Conservation (phyloP, 2,888 invertebrate species). For the Diarsia dahlii region DNA sequence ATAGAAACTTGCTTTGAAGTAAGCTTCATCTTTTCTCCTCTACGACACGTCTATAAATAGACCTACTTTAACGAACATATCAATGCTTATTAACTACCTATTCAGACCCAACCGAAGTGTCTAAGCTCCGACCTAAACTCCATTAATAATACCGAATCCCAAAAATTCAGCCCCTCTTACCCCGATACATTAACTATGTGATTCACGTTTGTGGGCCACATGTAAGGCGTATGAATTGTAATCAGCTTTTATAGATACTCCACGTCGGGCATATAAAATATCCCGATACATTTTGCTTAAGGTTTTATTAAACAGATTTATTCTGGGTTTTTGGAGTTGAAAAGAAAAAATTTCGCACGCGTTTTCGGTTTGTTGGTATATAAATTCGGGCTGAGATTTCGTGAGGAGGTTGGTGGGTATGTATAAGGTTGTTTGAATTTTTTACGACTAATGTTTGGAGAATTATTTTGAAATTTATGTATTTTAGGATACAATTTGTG, state of each 20-base stretch:
- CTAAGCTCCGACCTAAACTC: constrained; percentile 17
- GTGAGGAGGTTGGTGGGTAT: neutral
- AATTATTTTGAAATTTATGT: neutral
- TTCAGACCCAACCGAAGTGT: constrained; percentile 16
- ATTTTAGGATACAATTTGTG: neutral
- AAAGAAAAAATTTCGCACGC: constrained; percentile 43
- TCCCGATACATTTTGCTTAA: constrained; percentile 51
- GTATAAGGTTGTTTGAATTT: neutral
- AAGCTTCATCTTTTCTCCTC: neutral
- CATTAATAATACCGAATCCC: constrained; percentile 18
- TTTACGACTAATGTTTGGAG: neutral
- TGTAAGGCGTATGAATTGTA: constrained; percentile 60
- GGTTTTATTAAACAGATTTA: constrained; percentile 58
- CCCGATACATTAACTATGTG: constrained; percentile 50
- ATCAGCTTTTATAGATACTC: constrained; percentile 60
- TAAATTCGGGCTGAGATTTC: constrained; percentile 33
- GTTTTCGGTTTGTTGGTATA: constrained; percentile 28
- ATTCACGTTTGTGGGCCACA: constrained; percentile 52
- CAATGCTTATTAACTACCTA: constrained; percentile 12
- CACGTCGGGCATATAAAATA: constrained; percentile 60
- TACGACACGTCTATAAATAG: neutral
- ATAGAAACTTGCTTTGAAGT: neutral
- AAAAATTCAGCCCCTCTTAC: constrained; percentile 26
- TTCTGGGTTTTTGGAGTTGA: constrained; percentile 55
- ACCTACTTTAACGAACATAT: neutral